phyloP scores from a whole-genome alignment of 2,888 invertebrate species.

The Sialis fuliginosa region DNA sequence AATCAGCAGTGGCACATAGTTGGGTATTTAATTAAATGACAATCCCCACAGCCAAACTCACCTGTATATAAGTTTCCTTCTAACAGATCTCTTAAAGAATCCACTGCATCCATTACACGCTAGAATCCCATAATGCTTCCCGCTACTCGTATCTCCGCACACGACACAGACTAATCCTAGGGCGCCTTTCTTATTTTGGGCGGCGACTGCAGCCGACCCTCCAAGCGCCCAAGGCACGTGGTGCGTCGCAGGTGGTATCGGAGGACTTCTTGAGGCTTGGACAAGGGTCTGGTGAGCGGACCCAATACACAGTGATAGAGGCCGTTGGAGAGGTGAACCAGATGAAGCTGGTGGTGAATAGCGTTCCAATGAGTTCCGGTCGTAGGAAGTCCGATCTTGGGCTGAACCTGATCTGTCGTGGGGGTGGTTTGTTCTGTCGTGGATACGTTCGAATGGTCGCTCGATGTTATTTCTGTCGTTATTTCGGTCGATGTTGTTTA shows the following conservation, averaged over 20 bases:
- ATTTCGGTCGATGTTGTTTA: too few species aligned
- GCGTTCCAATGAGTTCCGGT: too few species aligned
- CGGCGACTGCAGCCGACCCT: slow-evolving; percentile 25
- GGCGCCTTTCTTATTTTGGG: slow-evolving; percentile 14
- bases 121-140: slow-evolving; percentile 94
- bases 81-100: slow-evolving; percentile 93
- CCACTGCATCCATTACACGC: slow-evolving; percentile 99
- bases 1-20: too few species aligned
- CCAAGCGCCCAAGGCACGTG: slow-evolving; percentile 22
- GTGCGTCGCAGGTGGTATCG: slow-evolving; percentile 27
- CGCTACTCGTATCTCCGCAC: slow-evolving; percentile 92
- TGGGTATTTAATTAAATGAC: too few species aligned
- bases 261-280: slow-evolving; percentile 42
- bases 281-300: slow-evolving; percentile 33
- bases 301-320: slow-evolving; percentile 38
- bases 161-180: slow-evolving; percentile 85
- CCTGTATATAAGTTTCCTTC: slow-evolving; percentile 95
- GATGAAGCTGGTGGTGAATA: too few species aligned
- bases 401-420: too few species aligned
- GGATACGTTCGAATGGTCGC: background rate
- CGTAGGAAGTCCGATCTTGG: too few species aligned
- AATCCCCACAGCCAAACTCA: slow-evolving; percentile 22
- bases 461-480: too few species aligned
- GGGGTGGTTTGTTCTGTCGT: background rate
- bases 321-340: slow-evolving; percentile 18